phyloP scores from a whole-genome alignment of 2,888 invertebrate genomes.

The Perdita meconis region DNA sequence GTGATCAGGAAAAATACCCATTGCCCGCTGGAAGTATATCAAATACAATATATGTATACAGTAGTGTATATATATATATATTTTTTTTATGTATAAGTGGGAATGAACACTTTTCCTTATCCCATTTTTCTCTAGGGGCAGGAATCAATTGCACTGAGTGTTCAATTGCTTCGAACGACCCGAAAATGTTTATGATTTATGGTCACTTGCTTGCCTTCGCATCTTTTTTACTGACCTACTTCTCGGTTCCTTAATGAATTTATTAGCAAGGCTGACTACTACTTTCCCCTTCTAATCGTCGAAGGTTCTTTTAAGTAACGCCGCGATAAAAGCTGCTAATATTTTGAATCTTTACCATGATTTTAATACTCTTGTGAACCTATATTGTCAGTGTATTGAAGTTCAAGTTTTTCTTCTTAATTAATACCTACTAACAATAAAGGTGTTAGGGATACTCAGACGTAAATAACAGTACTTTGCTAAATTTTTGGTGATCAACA shows the following conservation, averaged over 20 bases:
- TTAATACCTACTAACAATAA: constrained; percentile 32
- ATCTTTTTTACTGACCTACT: constrained; percentile 45
- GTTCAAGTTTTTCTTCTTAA: constrained; percentile 4
- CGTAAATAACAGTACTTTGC: constrained; percentile 20
- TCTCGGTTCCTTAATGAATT: constrained; percentile 46
- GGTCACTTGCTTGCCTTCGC: constrained; percentile 1
- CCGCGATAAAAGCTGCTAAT: not conserved
- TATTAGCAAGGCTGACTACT: constrained; percentile 43
- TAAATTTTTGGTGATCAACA: constrained; percentile 34
- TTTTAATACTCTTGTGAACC: not conserved
- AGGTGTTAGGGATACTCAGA: constrained; percentile 12
- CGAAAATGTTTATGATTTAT: constrained; percentile 46
- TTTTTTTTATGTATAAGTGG: no score
- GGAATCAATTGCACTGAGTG: no score
- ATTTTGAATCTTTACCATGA: not conserved
- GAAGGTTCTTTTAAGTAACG: not conserved
- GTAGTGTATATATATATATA: no score
- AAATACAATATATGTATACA: no score
- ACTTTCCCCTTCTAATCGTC: constrained; percentile 29
- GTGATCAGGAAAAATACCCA: no score
- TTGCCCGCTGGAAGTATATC: no score
- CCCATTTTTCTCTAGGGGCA: no score
- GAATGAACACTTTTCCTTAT: no score
- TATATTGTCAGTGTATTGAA: not conserved
- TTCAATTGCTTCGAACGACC: constrained; percentile 1